Percentiles rank a stretch among this genome's conserved stretches.
phyloP scores from a whole-genome alignment of 2,797 vertebrate species.

The Brachymystax lenok region DNA sequence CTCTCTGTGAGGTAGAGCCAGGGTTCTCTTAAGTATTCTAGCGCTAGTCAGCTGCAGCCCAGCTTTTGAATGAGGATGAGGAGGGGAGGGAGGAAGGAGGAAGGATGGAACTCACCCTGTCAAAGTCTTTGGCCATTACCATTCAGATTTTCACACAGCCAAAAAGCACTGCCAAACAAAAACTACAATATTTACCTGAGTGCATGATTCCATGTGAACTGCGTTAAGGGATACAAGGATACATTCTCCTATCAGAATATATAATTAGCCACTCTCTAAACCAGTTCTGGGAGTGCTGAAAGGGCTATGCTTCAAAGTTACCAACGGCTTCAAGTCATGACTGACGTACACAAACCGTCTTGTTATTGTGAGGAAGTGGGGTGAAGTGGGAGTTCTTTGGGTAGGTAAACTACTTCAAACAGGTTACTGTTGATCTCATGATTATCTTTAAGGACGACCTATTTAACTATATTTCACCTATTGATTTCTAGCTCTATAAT shows the following conservation, averaged over 20 bases:
- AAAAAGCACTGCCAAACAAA: not conserved
- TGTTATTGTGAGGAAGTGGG: not conserved
- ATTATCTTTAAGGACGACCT: not conserved
- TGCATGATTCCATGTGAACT: not conserved
- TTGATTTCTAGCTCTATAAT: not conserved
- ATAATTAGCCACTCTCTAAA: slow-evolving; percentile 1
- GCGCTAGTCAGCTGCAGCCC: not conserved
- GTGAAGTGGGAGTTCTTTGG: not conserved
- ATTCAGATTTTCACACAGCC: not conserved
- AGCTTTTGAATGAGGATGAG: not conserved
- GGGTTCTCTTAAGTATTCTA: not conserved
- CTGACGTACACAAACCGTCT: not conserved
- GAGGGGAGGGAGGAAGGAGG: not conserved
- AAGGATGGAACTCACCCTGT: not conserved
- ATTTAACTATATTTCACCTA: not conserved
- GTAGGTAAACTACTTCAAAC: not conserved
- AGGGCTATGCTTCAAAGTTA: not conserved
- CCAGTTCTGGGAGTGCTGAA: slow-evolving; percentile 7
- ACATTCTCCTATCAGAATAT: not conserved
- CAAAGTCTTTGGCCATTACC: not conserved
- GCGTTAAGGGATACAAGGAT: not conserved
- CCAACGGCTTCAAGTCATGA: not conserved
- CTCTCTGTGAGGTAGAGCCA: not conserved
- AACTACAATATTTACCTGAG: not conserved
- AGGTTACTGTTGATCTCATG: not conserved